Base-by-base conservation (phyloP, 2,888 invertebrate genomes). In the Malacosoma neustria region DNA sequence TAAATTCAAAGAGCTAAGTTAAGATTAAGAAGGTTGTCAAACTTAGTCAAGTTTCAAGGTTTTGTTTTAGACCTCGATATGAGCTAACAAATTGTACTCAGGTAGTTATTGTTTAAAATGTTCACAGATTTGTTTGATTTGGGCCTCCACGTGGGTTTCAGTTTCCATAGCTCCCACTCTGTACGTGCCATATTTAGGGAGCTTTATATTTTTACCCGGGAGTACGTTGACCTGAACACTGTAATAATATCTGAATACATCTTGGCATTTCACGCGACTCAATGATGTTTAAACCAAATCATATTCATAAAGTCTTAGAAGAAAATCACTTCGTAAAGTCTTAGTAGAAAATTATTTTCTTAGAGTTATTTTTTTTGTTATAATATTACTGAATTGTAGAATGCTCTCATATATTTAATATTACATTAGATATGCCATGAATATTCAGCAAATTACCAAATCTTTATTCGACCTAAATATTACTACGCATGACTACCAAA, bases 151-250 rank as follows among this genome's bases (percentile, higher is more conserved):
- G 44, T 38, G 41, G 37, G 41, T 39, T 43, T 30, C 39, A 15
- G 44, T 34, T 43, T 46, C 43, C 44, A n/a, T n/a, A n/a, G n/a
- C n/a, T n/a, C 44, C 45, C 42, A 46, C 43, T 41, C 41, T 45
- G 46, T 46, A 47, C 44, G 44, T 45, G 51, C 48, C 44, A 49
- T 51, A 55, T 66, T 63, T 62, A 58, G 66, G 60, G 62, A 58
- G 64, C 59, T 61, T 51, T 67, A 67, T 72, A 72, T 72, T 72
- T 72, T 68, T 69, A 69, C 48, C 52, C 59, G 37, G 39, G 50
- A 60, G 72, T 52, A 38, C 71, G 43, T 66, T 66, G 68, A 69
- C 64, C 64, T 49, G 43, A 30, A 29, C 43, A 48, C 54, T 43
- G 46, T 56, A 42, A 48, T 43, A 44, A 41, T 44, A 34, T 49